phyloP scores from a whole-genome alignment of 2,888 invertebrate species.

The Cartodere bifasciata region DNA sequence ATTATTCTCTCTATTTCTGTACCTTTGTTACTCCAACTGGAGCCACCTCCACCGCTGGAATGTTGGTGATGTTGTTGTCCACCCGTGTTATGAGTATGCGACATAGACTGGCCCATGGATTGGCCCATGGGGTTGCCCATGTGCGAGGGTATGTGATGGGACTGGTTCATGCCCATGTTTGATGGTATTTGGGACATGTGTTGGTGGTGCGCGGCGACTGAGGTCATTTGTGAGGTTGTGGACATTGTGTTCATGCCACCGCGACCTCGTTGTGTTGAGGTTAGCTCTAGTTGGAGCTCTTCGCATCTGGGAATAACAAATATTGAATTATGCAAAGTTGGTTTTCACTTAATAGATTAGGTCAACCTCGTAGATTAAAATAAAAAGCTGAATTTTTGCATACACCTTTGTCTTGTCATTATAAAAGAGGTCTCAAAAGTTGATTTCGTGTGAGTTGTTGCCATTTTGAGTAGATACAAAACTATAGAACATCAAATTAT shows the following conservation, averaged over 20 bases:
- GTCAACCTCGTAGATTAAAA: too few relatives aligned
- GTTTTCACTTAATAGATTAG: too few relatives aligned
- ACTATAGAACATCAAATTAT: too few relatives aligned
- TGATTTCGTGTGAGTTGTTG: too few relatives aligned
- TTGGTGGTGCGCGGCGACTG: constrained; percentile 19
- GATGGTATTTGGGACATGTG: constrained; percentile 22
- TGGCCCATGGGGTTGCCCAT: too few relatives aligned
- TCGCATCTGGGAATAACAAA: constrained; percentile 46
- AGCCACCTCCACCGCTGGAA: constrained; percentile 17
- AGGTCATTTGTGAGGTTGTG: constrained; percentile 28
- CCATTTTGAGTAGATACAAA: too few relatives aligned
- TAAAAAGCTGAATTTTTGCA: too few relatives aligned
- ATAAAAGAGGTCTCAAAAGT: too few relatives aligned
- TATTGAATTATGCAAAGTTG: too few relatives aligned
- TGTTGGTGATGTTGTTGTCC: constrained; percentile 23
- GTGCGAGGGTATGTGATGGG: too few relatives aligned
- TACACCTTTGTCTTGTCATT: too few relatives aligned
- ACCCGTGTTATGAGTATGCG: constrained; percentile 1
- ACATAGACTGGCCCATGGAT: neutral
- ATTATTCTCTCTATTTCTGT: constrained; percentile 86
- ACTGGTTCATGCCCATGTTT: constrained; percentile 37
- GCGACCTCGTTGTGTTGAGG: constrained; percentile 45
- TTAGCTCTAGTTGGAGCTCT: constrained; percentile 79
- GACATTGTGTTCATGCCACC: constrained; percentile 27
- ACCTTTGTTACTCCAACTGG: constrained; percentile 36